Evolutionary conservation across 2,797 vertebrate species (phyloP), one percentile per base, ranked within the genome.

Genomic region (Eidolon dupreanum): DNA sequence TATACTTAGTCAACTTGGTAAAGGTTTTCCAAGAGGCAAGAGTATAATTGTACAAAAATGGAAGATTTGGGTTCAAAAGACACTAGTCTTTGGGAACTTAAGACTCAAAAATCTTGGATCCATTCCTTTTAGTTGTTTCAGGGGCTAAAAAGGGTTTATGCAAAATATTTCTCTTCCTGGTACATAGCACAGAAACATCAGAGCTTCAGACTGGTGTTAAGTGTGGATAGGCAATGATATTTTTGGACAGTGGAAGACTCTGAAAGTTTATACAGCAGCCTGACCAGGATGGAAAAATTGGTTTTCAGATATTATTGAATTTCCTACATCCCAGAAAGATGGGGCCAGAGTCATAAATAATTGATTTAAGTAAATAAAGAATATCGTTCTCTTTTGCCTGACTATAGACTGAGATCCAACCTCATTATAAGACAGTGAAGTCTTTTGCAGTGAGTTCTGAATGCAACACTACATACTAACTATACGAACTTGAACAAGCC

Each of bases 1-100:
- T 9, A 92, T 63, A 93, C 46, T 83, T 93, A 38, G 75, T 87
- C 88, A 87, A 95, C 63, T 61, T 74, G 83, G 17, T 77, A 75
- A 63, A 71, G 9, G n/a, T 22, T n/a, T 93, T 82, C 26, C 26
- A 89, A n/a, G 73, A 95, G 55, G 24, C 57, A 63, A 74, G 74
- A 86, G 55, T 66, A 8, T 6, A 83, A 11, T 59, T 7, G 22
- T 53, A 59, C 17, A 79, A 83, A 61, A 20, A 36, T 55, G 6
- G 36, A 87, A 92, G 20, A 75, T 71, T 87, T 93, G 75, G 33
- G 31, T 5, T 93, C 17, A 71, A 55, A 95, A 89, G 13, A 73
- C 33, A 36, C 6, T 82, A 59, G 41, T n/a, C 38, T 90, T 92
- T 83, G 41, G 26, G 22, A 89, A 95, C 28, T 85, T 83, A 57